These are phyloP conservation scores for Chrysochloris asiatica DNA, from an alignment of 2,113 vertebrate species.

Conservation along the genomic window DNA sequence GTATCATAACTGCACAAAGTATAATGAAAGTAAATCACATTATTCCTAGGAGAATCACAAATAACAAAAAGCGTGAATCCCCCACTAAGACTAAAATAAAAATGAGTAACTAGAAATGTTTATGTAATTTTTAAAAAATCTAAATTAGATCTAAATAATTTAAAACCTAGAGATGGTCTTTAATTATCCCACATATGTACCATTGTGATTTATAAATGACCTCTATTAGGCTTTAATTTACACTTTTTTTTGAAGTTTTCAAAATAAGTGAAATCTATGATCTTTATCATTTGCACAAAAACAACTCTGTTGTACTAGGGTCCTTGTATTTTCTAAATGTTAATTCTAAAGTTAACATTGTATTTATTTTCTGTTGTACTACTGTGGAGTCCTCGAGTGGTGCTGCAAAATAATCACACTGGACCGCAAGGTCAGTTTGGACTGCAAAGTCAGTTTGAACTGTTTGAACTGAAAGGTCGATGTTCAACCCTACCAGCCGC, in stretches of 20 bases:
- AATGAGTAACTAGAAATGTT: constrained; percentile 1
- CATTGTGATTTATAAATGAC: constrained; percentile 28
- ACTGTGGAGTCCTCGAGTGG: too few relatives aligned
- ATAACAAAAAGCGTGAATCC: constrained; percentile 22
- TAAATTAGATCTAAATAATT: constrained; percentile 42
- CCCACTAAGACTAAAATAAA: constrained; percentile 19
- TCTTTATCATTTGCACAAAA: constrained; percentile 28
- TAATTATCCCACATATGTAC: background rate
- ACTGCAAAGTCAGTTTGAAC: too few relatives aligned
- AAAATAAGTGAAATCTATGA: constrained; percentile 2
- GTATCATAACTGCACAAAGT: constrained; percentile 34
- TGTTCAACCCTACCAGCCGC: too few relatives aligned
- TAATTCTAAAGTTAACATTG: background rate
- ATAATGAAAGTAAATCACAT: background rate
- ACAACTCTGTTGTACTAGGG: background rate
- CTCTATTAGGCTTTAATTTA: constrained; percentile 1
- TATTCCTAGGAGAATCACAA: constrained; percentile 11
- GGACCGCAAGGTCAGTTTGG: too few relatives aligned
- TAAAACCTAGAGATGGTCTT: constrained; percentile 18
- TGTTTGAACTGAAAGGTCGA: too few relatives aligned
- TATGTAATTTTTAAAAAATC: background rate
- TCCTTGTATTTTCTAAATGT: background rate
- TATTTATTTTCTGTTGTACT: background rate
- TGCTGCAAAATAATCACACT: too few relatives aligned
- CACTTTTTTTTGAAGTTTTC: constrained; percentile 28